Evolutionary conservation across 2,888 invertebrate species (phyloP).

Genomic region (Hipparchia sbordonii): DNA sequence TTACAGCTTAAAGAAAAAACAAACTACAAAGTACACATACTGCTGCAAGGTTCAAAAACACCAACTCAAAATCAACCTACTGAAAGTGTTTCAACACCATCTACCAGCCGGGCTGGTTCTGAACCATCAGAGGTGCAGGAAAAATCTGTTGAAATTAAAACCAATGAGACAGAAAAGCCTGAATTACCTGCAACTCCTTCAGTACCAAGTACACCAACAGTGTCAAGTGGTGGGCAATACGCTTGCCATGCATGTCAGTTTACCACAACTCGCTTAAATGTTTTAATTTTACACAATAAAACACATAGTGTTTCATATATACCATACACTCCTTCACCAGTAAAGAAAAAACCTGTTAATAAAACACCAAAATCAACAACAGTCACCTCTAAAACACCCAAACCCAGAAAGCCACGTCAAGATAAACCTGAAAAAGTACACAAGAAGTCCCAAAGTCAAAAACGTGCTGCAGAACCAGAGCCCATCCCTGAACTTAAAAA

Average conservation of each 20-base stretch:
- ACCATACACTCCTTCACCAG: conserved; percentile 73
- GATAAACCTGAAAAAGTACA: conserved; percentile 62
- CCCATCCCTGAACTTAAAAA: conserved; percentile 65
- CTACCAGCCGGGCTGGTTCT: conserved; percentile 56
- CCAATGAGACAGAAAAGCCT: conserved; percentile 42
- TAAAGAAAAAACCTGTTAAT: conserved; percentile 58
- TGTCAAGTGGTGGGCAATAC: conserved; percentile 70
- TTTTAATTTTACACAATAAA: conserved; percentile 88
- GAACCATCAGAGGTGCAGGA: conserved; percentile 45
- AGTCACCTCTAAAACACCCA: conserved; percentile 57
- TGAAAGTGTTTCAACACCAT: conserved; percentile 52
- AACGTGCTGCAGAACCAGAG: conserved; percentile 67
- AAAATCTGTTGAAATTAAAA: conserved; percentile 41
- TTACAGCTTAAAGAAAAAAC: conserved; percentile 72
- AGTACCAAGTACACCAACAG: conserved; percentile 49
- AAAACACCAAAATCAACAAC: conserved; percentile 57
- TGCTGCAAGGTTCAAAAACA: conserved; percentile 81
- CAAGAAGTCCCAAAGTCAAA: conserved; percentile 68
- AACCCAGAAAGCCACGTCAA: conserved; percentile 59
- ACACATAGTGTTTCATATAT: conserved; percentile 83
- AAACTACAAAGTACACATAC: conserved; percentile 85
- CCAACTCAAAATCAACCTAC: conserved; percentile 46
- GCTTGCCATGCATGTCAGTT: conserved; percentile 86
- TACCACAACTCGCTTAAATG: conserved; percentile 86
- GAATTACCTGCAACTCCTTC: conserved; percentile 30